phyloP scores from a whole-genome alignment of 2,888 invertebrate species.

The Aleiodes testaceus region DNA sequence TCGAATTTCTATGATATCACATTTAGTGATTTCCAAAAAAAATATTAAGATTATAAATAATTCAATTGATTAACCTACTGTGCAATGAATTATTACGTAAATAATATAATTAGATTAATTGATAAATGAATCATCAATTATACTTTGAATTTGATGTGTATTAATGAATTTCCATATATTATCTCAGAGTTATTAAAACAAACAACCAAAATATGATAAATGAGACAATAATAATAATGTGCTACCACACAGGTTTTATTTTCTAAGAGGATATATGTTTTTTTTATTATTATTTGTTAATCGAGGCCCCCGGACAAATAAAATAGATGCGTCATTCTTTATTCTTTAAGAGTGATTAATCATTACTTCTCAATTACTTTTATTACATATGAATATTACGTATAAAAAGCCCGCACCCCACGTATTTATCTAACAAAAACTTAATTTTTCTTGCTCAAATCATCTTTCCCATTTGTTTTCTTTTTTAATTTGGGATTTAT shows the following conservation, averaged over 20 bases:
- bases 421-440: slow-evolving; percentile 5
- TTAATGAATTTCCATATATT: slow-evolving; percentile 4
- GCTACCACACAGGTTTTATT: slow-evolving; percentile 18
- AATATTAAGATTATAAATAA: not conserved
- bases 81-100: slow-evolving; percentile 11
- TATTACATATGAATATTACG: slow-evolving; percentile 34
- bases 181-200: not conserved
- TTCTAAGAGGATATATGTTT: not conserved
- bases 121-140: slow-evolving; percentile 1
- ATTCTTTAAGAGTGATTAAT: not conserved
- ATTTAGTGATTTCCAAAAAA: not conserved
- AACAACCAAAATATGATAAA: not conserved
- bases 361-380: slow-evolving; percentile 28
- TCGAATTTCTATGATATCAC: slow-evolving; percentile 15
- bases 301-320: slow-evolving; percentile 2
- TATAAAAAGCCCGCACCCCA: slow-evolving; percentile 20
- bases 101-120: slow-evolving; percentile 9
- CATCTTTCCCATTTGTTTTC: slow-evolving; percentile 20
- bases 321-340: slow-evolving; percentile 33
- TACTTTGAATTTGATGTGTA: slow-evolving; percentile 6
- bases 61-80: slow-evolving; percentile 7
- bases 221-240: not conserved
- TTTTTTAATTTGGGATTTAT: slow-evolving; percentile 1
- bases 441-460: slow-evolving; percentile 14
- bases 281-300: not conserved